Conservation (phyloP, 1,140 invertebrate species). For the Chymomyza costata region DNA sequence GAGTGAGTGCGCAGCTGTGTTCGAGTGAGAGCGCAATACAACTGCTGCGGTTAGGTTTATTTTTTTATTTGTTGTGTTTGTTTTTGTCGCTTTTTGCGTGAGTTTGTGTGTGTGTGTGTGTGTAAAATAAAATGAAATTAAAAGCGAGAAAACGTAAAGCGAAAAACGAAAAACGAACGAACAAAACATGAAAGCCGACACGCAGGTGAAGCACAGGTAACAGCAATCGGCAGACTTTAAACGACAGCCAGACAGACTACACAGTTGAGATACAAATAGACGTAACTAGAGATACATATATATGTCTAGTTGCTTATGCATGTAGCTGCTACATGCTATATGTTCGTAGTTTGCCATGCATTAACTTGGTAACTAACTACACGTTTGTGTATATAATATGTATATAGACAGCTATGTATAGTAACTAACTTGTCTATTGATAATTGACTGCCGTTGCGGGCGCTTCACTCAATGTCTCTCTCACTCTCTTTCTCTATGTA, state of each 20-base stretch:
- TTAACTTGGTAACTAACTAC: slow-evolving; percentile 19
- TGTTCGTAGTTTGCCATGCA: slow-evolving; percentile 26
- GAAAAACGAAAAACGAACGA: too few relatives aligned
- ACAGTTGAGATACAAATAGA: slow-evolving; percentile 46
- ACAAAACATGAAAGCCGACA: slow-evolving; percentile 43
- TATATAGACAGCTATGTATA: too few relatives aligned
- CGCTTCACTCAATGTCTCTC: slow-evolving; percentile 28
- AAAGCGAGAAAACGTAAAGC: too few relatives aligned
- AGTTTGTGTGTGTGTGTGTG: slow-evolving; percentile 52
- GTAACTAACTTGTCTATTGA: slow-evolving; percentile 46
- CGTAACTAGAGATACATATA: slow-evolving; percentile 13
- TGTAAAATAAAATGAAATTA: slow-evolving; percentile 33
- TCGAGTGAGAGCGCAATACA: slow-evolving; percentile 19
- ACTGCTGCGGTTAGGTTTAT: slow-evolving; percentile 38
- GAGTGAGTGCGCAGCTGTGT: slow-evolving; percentile 26
- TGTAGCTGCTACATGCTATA: too few relatives aligned
- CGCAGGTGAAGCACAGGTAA: slow-evolving; percentile 62
- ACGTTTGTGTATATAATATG: slow-evolving; percentile 1
- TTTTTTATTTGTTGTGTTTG: too few relatives aligned
- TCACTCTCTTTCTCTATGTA: slow-evolving; percentile 31
- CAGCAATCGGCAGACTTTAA: too few relatives aligned
- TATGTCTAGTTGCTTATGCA: slow-evolving; percentile 24
- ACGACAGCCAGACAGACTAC: slow-evolving; percentile 20
- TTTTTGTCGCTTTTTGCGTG: too few relatives aligned
- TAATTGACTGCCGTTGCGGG: slow-evolving; percentile 55